Evolutionary conservation across 2,888 invertebrate species (phyloP), one percentile per base, ranked within the genome.

Genomic region (Pollenia griseotomentosa): DNA sequence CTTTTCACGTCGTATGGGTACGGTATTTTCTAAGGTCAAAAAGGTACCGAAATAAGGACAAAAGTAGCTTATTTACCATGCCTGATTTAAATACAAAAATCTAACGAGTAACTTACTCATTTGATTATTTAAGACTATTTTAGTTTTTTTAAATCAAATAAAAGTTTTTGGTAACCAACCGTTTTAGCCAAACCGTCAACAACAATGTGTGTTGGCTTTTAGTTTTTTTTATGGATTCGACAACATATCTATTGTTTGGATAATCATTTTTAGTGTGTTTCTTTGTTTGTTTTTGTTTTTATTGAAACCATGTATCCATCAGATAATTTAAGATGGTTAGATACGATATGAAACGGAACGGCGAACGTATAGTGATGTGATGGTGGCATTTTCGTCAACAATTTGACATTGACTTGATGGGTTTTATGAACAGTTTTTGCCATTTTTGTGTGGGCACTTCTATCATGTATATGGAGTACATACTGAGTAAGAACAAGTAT

Each of bases 371-470:
- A 65, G 44, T 77, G 75, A 77, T 70, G 63, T 86, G 87, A 81
- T 87, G 83, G 87, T 70, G 81, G 81, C 83, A 81, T 66, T 78
- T 84, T 87, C 87, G 81, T 87, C 88, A 90, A 90, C 89, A 89
- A 90, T 90, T 89, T 91, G 92, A 91, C 92, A 92, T 92, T 92
- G 92, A 92, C 91, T 92, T 91, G 90, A 90, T 91, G 91, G 77
- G 9, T 79, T 81, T 83, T 78, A 55, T 83, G 75, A 75, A 83
- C 90, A 63, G 51, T 90, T 91, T 89, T 68, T 84, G 88, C 81
- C 82, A 78, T 65, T 85, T 89, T 83, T 90, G 91, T 91, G 91
- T 91, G 91, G 91, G 91, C 91, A 89, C 83, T 88, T 78, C 83
- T 86, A 89, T 88, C 89, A 88, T 75, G 63, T 63, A 51, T 46